These are phyloP conservation scores for Sarcophaga caerulescens DNA, from an alignment of 2,888 invertebrate genomes.

Conservation along the genomic window DNA sequence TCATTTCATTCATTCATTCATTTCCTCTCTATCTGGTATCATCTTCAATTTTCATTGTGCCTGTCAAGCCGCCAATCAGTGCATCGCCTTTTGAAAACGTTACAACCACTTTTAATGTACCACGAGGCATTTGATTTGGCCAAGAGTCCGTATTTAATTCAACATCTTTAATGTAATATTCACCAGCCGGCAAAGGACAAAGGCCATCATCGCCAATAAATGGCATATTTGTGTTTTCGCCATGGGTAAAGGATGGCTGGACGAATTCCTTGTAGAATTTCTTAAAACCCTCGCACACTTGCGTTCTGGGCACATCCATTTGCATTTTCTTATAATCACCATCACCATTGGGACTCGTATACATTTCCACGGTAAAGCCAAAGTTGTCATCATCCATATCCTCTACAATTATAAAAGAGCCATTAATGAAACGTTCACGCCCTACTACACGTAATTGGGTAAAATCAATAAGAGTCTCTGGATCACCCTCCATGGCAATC, in stretches of 20 bases:
- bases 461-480: constrained; percentile 72
- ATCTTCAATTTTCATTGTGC: constrained; percentile 73
- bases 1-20: no score
- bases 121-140: constrained; percentile 76
- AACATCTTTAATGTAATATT: constrained; percentile 73
- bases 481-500: constrained; percentile 73
- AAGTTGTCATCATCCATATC: constrained; percentile 74
- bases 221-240: constrained; percentile 75
- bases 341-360: constrained; percentile 74
- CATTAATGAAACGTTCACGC: constrained; percentile 74
- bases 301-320: constrained; percentile 74
- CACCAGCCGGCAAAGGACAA: constrained; percentile 75
- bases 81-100: constrained; percentile 72
- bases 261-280: constrained; percentile 75
- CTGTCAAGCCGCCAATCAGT: constrained; percentile 72
- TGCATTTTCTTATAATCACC: constrained; percentile 74
- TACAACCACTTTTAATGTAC: constrained; percentile 73
- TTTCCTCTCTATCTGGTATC: constrained; percentile 36
- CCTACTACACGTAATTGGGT: constrained; percentile 70
- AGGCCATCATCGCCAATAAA: constrained; percentile 72
- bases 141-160: constrained; percentile 73
- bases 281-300: constrained; percentile 75
- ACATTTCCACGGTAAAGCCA: constrained; percentile 73
- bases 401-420: constrained; percentile 71
- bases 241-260: constrained; percentile 73